Conservation (phyloP, 2,797 vertebrate species). For the Argya squamiceps region DNA sequence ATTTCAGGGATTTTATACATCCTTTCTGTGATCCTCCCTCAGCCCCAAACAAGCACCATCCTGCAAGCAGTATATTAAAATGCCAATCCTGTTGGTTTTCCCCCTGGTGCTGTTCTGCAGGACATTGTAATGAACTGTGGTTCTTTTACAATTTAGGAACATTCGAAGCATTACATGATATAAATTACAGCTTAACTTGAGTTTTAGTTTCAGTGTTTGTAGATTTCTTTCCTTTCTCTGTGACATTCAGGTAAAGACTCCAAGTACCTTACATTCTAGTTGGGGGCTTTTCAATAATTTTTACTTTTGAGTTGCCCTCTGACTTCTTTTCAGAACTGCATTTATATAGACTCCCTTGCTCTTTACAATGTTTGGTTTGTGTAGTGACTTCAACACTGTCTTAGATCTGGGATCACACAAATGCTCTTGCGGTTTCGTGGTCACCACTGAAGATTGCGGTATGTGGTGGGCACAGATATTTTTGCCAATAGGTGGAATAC, state of each 20-base stretch:
- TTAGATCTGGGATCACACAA: slow-evolving; percentile 83
- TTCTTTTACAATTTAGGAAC: slow-evolving; percentile 61
- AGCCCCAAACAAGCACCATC: background rate
- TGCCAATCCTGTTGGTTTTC: slow-evolving; percentile 51
- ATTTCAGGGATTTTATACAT: slow-evolving; percentile 39
- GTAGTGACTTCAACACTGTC: slow-evolving; percentile 82
- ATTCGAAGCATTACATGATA: slow-evolving; percentile 41
- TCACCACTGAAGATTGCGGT: slow-evolving; percentile 75
- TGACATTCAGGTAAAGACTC: background rate
- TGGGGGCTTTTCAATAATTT: background rate
- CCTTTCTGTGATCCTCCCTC: slow-evolving; percentile 51
- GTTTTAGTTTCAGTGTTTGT: slow-evolving; percentile 40
- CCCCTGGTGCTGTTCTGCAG: slow-evolving; percentile 49
- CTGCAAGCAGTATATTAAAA: slow-evolving; percentile 57
- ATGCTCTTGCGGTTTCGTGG: slow-evolving; percentile 83
- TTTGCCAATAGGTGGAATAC: slow-evolving; percentile 79
- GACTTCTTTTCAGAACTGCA: slow-evolving; percentile 71
- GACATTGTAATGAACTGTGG: slow-evolving; percentile 52
- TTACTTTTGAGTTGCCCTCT: slow-evolving; percentile 53
- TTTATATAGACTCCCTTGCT: slow-evolving; percentile 75
- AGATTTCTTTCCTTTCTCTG: slow-evolving; percentile 28
- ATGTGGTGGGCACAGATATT: slow-evolving; percentile 77
- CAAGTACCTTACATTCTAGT: slow-evolving; percentile 39
- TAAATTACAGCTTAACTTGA: slow-evolving; percentile 56
- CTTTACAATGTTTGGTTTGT: slow-evolving; percentile 86